Conservation (phyloP, 2,888 invertebrate species). For the Apamea anceps region DNA sequence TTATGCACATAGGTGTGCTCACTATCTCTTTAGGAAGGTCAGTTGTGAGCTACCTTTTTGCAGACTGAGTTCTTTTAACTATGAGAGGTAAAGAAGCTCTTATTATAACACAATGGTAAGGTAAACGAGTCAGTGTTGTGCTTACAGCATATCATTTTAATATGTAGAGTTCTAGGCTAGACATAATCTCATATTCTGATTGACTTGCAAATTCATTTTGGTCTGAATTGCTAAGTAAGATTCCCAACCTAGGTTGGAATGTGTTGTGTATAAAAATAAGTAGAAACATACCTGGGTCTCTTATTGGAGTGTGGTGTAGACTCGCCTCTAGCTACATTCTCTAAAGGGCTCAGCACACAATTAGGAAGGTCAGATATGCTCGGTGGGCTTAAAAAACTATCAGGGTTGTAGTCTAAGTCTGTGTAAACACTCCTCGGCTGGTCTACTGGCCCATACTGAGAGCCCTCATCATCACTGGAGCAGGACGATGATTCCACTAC, state of each 20-base stretch:
- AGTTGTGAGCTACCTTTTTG: slow-evolving; percentile 30
- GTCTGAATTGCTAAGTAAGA: slow-evolving; percentile 25
- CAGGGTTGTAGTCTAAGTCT: slow-evolving; percentile 86
- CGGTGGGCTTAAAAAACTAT: slow-evolving; percentile 87
- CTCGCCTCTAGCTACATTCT: slow-evolving; percentile 88
- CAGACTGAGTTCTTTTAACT: slow-evolving; percentile 26
- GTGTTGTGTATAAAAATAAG: slow-evolving; percentile 13
- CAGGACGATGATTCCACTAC: slow-evolving; percentile 87
- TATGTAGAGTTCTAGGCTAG: slow-evolving; percentile 26
- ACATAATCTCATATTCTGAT: slow-evolving; percentile 31
- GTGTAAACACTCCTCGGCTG: slow-evolving; percentile 84
- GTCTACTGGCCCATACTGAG: slow-evolving; percentile 78
- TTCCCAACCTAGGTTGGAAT: slow-evolving; percentile 10
- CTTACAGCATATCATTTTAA: slow-evolving; percentile 37
- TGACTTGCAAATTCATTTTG: slow-evolving; percentile 44
- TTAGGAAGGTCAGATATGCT: slow-evolving; percentile 85
- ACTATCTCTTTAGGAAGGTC: slow-evolving; percentile 62
- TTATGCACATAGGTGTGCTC: slow-evolving; percentile 37
- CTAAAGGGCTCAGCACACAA: slow-evolving; percentile 86
- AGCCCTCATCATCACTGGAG: slow-evolving; percentile 85
- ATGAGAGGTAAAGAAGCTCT: background rate
- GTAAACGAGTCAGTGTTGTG: slow-evolving; percentile 27
- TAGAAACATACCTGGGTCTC: slow-evolving; percentile 79
- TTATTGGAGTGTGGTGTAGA: slow-evolving; percentile 88
- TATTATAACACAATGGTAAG: slow-evolving; percentile 6